Percentiles rank a stretch among this genome's conserved stretches.
Conservation (phyloP, 2,888 invertebrate genomes). For the Sericinus montela region DNA sequence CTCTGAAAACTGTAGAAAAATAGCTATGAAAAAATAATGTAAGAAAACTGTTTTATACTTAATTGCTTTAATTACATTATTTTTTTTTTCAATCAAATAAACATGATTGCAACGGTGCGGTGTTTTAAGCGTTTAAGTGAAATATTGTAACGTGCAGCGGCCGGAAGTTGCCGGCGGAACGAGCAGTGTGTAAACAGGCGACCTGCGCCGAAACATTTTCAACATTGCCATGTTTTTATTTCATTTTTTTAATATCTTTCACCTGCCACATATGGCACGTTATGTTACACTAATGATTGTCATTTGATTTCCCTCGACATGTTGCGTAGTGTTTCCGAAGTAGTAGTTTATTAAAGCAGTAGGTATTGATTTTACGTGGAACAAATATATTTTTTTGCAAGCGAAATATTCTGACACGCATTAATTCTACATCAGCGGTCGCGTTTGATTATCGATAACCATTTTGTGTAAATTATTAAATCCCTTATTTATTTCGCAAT, state of each 20-base stretch:
- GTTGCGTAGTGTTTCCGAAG: not conserved
- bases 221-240: conserved; percentile 39
- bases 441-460: conserved; percentile 3
- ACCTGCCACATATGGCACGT: conserved; percentile 7
- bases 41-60: no score
- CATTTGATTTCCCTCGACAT: conserved; percentile 15
- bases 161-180: conserved; percentile 47
- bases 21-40: no score
- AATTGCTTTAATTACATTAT: not conserved
- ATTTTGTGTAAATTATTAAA: not conserved
- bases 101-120: conserved; percentile 19
- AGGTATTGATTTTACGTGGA: conserved; percentile 1
- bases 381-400: conserved; percentile 2
- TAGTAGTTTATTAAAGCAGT: not conserved
- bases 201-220: conserved; percentile 46
- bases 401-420: not conserved
- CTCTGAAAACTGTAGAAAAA: no score
- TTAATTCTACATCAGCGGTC: conserved; percentile 2
- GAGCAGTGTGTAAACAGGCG: conserved; percentile 51
- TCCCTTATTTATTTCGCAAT: not conserved
- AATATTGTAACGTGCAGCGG: conserved; percentile 50
- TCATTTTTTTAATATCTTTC: conserved; percentile 27
- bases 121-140: conserved; percentile 33
- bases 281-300: conserved; percentile 17
- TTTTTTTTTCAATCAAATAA: conserved; percentile 14